Percentiles rank a stretch among this genome's conserved stretches.
Evolutionary conservation across 2,113 vertebrate genomes (phyloP).

Genomic region (Pterocles orientalis): DNA sequence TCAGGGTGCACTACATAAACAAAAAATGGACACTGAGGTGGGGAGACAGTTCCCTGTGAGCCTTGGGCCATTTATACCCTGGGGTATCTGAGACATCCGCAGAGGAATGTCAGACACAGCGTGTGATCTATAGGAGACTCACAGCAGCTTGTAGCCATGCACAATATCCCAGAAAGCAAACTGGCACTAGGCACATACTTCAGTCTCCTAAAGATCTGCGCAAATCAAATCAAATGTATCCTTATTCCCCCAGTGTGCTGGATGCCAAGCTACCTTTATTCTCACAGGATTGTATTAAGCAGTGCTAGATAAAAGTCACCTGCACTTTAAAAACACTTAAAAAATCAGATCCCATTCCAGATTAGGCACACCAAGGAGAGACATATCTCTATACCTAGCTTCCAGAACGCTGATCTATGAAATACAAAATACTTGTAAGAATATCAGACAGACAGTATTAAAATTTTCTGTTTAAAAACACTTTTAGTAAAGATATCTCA

Average conservation of each 20-base stretch:
- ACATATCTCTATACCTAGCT: neutral
- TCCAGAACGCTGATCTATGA: neutral
- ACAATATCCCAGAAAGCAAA: neutral
- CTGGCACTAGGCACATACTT: rapidly evolving
- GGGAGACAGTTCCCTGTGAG: neutral
- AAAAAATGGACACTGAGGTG: neutral
- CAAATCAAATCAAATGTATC: neutral
- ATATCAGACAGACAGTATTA: neutral
- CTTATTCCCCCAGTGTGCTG: neutral
- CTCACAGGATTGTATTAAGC: neutral
- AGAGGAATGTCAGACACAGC: neutral
- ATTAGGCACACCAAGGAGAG: neutral
- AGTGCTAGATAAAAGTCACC: neutral
- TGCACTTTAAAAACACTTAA: neutral
- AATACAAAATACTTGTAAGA: neutral
- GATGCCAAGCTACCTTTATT: neutral
- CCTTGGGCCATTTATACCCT: neutral
- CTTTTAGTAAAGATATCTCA: neutral
- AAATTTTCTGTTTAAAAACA: neutral
- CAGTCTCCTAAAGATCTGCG: neutral
- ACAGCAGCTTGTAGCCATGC: neutral
- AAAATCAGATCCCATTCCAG: neutral
- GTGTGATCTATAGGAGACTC: rapidly evolving
- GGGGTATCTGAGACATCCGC: neutral
- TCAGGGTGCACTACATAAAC: neutral